Base-by-base conservation (phyloP, 2,888 invertebrate species). In the Mythimna pallens region DNA sequence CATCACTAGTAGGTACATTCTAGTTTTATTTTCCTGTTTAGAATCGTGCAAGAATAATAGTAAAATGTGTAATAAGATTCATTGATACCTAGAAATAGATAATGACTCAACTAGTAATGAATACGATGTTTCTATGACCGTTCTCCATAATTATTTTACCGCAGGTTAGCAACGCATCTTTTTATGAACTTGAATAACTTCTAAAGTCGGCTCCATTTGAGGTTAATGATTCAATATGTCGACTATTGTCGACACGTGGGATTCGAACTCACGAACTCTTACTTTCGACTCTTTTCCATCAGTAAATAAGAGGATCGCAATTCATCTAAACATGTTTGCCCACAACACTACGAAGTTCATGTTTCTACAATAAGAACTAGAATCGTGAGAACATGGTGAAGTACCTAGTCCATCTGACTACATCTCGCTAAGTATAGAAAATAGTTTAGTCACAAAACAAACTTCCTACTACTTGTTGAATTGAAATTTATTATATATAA, bases 71-170 rank as follows among this genome's bases (percentile, higher is more conserved):
- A 36, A 6, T 50, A 12, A 50, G 5, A 47, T 47, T 36, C 7
- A 17, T 9, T n/a, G 3, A 3, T n/a, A 58, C 10, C 2, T 47
- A 3, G 3, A 22, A 12, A 4, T 70, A 14, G 34, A 14, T 57
- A n/a, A 22, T 25, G 30, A 54, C 14, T 34, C 40, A n/a, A 25
- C 3, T 30, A 8, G n/a, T 25, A 12, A 7, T 55, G 55, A n/a
- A 7, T 70, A 36, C 12, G 12, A 47, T 36, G 6, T 47, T 47
- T 25, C 70, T 20, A 47, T 70, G 70, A 57, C 70, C 34, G 47
- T 47, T 14, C n/a, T 25, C 2, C 14, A 14, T 59, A 20, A 25
- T 36, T 58, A 4, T 43, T 43, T 62, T 22, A 9, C 20, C 36
- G 12, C 4, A 25, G 14, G 14, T 20, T 30, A 61, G 9, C 25